Evolutionary conservation across 2,113 vertebrate species (phyloP).

Genomic region (Hymenochirus boettgeri): DNA sequence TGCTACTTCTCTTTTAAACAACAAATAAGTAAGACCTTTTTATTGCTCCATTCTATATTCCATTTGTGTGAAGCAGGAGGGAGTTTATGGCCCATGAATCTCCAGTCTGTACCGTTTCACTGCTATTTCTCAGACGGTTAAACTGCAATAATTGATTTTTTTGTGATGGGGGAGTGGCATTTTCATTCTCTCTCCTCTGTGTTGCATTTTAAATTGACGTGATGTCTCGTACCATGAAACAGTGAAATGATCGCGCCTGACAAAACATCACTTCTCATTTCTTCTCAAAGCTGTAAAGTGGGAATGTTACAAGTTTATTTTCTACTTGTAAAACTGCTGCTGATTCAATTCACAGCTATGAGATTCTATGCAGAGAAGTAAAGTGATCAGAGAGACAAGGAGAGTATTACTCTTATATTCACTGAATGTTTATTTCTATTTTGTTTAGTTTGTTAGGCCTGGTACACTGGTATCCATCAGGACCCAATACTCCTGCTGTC

Average conservation of each 20-base stretch:
- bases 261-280: conserved; percentile 43
- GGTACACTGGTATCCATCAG: no score
- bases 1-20: conserved; percentile 29
- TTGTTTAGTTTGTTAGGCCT: no score
- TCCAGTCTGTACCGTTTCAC: conserved; percentile 29
- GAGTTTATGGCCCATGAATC: conserved; percentile 40
- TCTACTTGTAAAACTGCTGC: conserved; percentile 31
- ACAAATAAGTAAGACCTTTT: conserved; percentile 38
- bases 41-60: conserved; percentile 32
- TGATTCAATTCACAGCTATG: conserved; percentile 18
- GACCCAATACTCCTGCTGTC: no score
- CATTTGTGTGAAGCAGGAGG: conserved; percentile 32
- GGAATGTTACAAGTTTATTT: conserved; percentile 38
- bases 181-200: conserved; percentile 17
- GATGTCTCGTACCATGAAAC: conserved; percentile 38
- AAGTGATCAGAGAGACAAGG: background rate
- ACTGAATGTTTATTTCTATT: no score
- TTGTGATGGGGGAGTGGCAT: conserved; percentile 36
- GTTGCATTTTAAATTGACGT: conserved; percentile 36
- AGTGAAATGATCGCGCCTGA: conserved; percentile 26
- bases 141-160: conserved; percentile 43
- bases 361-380: conserved; percentile 4
- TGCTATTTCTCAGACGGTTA: conserved; percentile 42
- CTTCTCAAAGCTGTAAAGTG: conserved; percentile 19
- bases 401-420: no score